Evolutionary conservation across 2,797 vertebrate genomes (phyloP), one percentile per base, ranked within the genome.

Genomic region (Platalea minor): DNA sequence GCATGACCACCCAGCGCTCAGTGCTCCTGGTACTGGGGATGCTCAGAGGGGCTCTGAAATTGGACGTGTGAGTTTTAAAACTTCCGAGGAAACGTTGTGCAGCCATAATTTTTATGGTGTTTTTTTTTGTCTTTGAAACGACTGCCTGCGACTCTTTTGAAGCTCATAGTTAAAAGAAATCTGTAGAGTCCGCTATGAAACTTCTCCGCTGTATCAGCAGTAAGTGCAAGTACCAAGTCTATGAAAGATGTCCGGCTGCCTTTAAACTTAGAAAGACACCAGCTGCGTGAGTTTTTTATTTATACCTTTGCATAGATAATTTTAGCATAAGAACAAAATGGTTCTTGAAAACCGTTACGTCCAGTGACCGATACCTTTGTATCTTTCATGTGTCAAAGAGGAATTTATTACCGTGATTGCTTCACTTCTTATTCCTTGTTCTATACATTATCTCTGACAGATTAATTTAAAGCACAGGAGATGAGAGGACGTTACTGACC

Each of bases 1-100:
- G 17, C 5, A 0, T 24, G 33, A 59, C 11, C 35, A 15, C 6
- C 26, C 28, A 10, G 25, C 1, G 10, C n/a, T 57, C 1, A 2
- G 5, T 24, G 35, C 3, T 67, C 56, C 51, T 12, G 12, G 2
- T 37, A 3, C 68, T 54, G 20, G 54, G 60, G 24, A 5, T 75
- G 9, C 78, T 91, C 0, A 0, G 4, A 33, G 4, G 4, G 26
- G 17, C 26, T 83, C 29, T 25, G 29, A 24, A n/a, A 11, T 7
- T 2, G 48, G 13, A 11, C 2, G 1, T 19, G 14, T 9, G 50
- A 45, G 23, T 39, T 41, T 21, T 33, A n/a, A 56, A 46, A 11
- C 56, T 65, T 17, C 39, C 1, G 11, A 41, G 26, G 60, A 56
- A 77, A 29, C 1, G 0, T 13, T 13, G 7, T 24, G 6, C 33